Evolutionary conservation across 2,888 invertebrate species (phyloP), one percentile per base, ranked within the genome.

Genomic region (Mactromeris polynyma): DNA sequence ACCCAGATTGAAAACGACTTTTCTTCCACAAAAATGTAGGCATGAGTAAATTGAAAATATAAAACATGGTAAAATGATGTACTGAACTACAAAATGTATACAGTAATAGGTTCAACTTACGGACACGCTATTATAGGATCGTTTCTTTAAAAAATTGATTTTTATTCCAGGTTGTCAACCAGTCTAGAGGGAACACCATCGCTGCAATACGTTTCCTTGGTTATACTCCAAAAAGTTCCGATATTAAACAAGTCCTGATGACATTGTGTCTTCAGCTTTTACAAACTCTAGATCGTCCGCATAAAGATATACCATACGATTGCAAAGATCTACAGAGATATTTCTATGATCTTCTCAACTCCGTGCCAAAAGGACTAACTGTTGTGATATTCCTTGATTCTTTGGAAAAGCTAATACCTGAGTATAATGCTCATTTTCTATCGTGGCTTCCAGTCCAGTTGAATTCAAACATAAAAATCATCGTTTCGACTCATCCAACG

Each of bases 401-500:
- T 88, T 19, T 94, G 21, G 90, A 93, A 11, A 90, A 93, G 64
- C 89, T 95, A 0, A 86, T 85, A 14, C 94, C 94, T 0, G 95
- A 95, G n/a, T 91, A 94, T 84, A 93, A 93, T 84, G 94, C 95
- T n/a, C 93, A 94, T 83, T 85, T 88, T 33, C 82, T 95, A 93
- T 80, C 91, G 31, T 96, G 96, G 96, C 84, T 96, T 19, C 96
- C 96, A n/a, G 51, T 58, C 2, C 79, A 89, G 21, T 89, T 96
- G 51, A 94, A 93, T 11, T 82, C 89, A n/a, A 96, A 96, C 91
- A 95, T 96, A 1, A 96, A 96, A 91, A 90, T 96, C 6, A 90
- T 96, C 58, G 64, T 96, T 9, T 94, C 95, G 19, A 94, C 94
- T 7, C 90, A 94, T 26, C 90, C 94, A 7, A 89, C 90, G n/a